Evolutionary conservation across 2,888 invertebrate species (phyloP).

Genomic region (Himalopsyche tibetana): DNA sequence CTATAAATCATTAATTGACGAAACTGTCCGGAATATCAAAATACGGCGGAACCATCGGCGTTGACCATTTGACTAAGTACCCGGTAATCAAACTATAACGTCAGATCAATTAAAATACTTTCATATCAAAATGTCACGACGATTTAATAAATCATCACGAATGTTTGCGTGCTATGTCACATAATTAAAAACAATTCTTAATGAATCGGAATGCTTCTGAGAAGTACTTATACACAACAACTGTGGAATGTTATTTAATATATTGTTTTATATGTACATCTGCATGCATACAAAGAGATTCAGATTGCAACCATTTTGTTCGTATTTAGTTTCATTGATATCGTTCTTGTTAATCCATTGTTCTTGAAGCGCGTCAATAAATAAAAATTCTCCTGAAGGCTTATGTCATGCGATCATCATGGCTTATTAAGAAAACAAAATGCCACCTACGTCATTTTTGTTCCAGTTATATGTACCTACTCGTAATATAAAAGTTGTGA

Average conservation of each 20-base stretch:
- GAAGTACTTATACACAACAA: background rate
- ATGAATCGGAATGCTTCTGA: background rate
- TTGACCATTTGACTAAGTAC: too few relatives aligned
- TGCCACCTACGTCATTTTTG: background rate
- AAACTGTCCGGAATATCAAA: too few relatives aligned
- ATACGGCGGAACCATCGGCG: too few relatives aligned
- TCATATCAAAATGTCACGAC: too few relatives aligned
- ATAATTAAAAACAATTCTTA: background rate
- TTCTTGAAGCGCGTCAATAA: background rate
- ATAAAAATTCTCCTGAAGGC: background rate
- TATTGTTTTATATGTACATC: background rate
- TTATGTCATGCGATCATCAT: slow-evolving; percentile 3
- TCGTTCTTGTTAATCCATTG: slow-evolving; percentile 14
- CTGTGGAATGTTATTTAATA: background rate
- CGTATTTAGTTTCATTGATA: slow-evolving; percentile 12
- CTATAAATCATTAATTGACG: too few relatives aligned
- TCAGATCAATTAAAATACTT: too few relatives aligned
- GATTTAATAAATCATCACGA: background rate
- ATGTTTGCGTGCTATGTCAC: background rate
- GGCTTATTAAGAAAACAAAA: slow-evolving; percentile 12
- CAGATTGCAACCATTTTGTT: background rate
- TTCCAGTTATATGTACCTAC: background rate
- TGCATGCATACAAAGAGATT: background rate
- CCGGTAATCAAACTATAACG: too few relatives aligned
- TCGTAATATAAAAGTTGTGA: background rate